Evolutionary conservation across 2,888 invertebrate genomes (phyloP).

Genomic region (Sabatieria punctata): DNA sequence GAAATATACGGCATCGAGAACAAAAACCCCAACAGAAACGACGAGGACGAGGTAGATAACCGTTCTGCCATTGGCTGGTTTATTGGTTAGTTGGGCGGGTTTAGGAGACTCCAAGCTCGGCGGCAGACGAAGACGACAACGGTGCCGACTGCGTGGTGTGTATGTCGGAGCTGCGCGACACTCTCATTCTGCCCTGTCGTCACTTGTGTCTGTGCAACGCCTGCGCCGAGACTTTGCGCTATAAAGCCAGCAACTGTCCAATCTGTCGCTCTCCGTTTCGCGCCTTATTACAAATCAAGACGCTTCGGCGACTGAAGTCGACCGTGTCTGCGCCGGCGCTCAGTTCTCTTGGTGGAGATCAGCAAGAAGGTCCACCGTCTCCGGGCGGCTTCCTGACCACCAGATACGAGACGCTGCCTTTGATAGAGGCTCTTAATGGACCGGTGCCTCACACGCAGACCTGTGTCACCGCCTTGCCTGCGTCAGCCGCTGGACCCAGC

Average conservation of each 20-base stretch:
- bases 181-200: slow-evolving; percentile 83
- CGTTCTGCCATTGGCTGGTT: neutral
- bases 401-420: slow-evolving; percentile 69
- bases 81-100: neutral
- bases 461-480: neutral
- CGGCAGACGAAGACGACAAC: slow-evolving; percentile 75
- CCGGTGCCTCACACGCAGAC: slow-evolving; percentile 30
- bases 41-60: neutral
- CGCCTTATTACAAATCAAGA: slow-evolving; percentile 82
- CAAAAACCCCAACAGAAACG: slow-evolving; percentile 41
- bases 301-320: slow-evolving; percentile 52
- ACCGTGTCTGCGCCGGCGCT: neutral
- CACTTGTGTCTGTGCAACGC: slow-evolving; percentile 92
- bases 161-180: slow-evolving; percentile 94
- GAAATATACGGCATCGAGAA: slow-evolving; percentile 99
- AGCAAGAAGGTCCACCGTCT: neutral
- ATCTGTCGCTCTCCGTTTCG: slow-evolving; percentile 97
- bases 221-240: slow-evolving; percentile 87
- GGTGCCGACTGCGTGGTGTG: slow-evolving; percentile 98
- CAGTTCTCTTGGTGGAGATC: neutral
- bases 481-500: neutral
- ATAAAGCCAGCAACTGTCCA: slow-evolving; percentile 94
- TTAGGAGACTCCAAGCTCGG: slow-evolving; percentile 31
- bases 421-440: slow-evolving; percentile 88
- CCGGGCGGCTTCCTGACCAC: neutral